Evolutionary conservation across 2,888 invertebrate species (phyloP), one percentile per base, ranked within the genome.

Genomic region (Tetheella fluctuosa): DNA sequence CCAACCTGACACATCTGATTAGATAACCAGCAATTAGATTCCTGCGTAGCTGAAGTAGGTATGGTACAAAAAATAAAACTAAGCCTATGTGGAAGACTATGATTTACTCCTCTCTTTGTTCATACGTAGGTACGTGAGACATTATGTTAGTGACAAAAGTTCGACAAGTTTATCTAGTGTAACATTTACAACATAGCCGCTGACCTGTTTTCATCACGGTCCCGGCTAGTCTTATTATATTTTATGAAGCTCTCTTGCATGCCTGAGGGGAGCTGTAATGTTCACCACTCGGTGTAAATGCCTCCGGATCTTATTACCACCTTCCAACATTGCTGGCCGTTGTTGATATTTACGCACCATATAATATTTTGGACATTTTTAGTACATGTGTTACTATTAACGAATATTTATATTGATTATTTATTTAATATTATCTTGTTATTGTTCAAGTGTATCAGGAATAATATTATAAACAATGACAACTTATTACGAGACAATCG

Each of bases 201-300:
- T 83, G 84, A 83, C 85, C 86, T 78, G 81, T 79, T 86, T 85
- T 76, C 79, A 79, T 78, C 77, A 79, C 77, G 71, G 69, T 78
- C 79, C 73, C 67, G 65, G 80, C 82, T 84, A 81, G 81, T 86
- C 89, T 90, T 89, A 88, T 91, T 90, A 91, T 90, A 90, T 90
- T 91, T 91, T 90, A 90, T 88, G 89, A 84, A 79, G 79, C 83
- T 75, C 80, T 80, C 80, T 75, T 83, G 83, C 81, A 84, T 81
- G 83, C 83, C 83, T 81, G 77, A 81, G 81, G 81, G 83, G 81
- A 76, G 77, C 78, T 77, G 82, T 87, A 84, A 86, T 83, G 80
- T 80, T 80, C 77, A 76, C 80, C 84, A 81, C 80, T 84, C 80
- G 78, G 74, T 74, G 71, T 74, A 79, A 84, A 84, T 80, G 80